These are phyloP conservation scores for Caranx melampygus DNA, from an alignment of 2,113 vertebrate species.

Conservation along the genomic window DNA sequence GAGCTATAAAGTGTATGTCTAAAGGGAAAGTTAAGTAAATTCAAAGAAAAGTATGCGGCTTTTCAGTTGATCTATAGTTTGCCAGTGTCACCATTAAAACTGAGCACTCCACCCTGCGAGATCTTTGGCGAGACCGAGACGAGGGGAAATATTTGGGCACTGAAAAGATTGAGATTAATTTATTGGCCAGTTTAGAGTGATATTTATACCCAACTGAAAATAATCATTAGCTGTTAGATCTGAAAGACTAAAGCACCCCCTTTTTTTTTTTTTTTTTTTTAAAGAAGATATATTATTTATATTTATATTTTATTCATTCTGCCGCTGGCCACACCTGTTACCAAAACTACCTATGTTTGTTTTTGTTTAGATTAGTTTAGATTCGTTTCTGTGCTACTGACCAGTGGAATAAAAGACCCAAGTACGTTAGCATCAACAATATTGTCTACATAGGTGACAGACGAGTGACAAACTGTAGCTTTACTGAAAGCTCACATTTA, in stretches of 20 bases:
- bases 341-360: conserved; percentile 79
- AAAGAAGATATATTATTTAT: conserved; percentile 80
- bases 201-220: conserved; percentile 62
- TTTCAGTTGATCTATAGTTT: conserved; percentile 89
- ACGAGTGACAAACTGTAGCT: conserved; percentile 80
- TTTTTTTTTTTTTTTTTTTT: conserved; percentile 35
- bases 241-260: conserved; percentile 46
- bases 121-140: conserved; percentile 46
- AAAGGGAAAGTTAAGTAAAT: conserved; percentile 92
- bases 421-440: conserved; percentile 9
- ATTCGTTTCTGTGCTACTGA: conserved; percentile 47
- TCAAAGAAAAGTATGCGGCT: conserved; percentile 86
- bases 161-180: conserved; percentile 72
- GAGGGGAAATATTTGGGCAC: conserved; percentile 50
- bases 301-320: conserved; percentile 79
- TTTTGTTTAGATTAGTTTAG: conserved; percentile 61
- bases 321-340: conserved; percentile 63
- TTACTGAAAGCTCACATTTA: conserved; percentile 78
- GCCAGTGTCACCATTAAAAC: conserved; percentile 66
- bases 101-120: conserved; percentile 53
- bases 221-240: conserved; percentile 46
- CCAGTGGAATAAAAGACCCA: conserved; percentile 6
- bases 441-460: conserved; percentile 35
- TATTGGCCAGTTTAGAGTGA: conserved; percentile 73
- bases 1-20: conserved; percentile 94